phyloP scores from a whole-genome alignment of 2,888 invertebrate species.

The Megamerina dolium region DNA sequence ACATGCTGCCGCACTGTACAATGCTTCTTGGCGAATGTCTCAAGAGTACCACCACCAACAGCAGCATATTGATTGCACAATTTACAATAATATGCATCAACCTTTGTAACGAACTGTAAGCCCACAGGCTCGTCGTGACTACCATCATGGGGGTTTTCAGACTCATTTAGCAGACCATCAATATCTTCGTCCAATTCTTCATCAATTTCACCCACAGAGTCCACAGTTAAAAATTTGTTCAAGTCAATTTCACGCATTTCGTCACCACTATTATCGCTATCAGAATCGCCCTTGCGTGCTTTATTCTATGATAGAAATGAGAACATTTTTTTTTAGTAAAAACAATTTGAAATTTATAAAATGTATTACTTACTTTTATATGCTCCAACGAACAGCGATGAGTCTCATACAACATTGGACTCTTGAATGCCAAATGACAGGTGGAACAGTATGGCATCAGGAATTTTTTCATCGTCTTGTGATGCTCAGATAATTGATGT shows the following conservation, averaged over 20 bases:
- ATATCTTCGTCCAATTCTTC: constrained; percentile 52
- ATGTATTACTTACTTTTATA: constrained; percentile 59
- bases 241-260: constrained; percentile 67
- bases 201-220: constrained; percentile 80
- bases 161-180: constrained; percentile 51
- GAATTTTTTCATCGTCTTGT: constrained; percentile 79
- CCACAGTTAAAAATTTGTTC: constrained; percentile 82
- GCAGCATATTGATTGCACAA: constrained; percentile 71
- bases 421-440: constrained; percentile 71
- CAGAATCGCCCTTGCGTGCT: constrained; percentile 53
- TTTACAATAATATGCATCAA: constrained; percentile 75
- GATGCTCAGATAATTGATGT: constrained; percentile 73
- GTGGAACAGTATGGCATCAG: constrained; percentile 75
- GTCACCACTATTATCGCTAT: constrained; percentile 59
- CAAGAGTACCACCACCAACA: constrained; percentile 54
- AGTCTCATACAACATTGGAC: constrained; percentile 79
- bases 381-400: constrained; percentile 78
- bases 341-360: background rate
- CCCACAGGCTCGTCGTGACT: constrained; percentile 64
- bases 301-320: constrained; percentile 51
- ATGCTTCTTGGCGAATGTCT: constrained; percentile 62
- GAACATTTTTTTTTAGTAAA: background rate
- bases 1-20: constrained; percentile 71
- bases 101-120: constrained; percentile 68
- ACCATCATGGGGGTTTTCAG: constrained; percentile 54